Evolutionary conservation across 2,797 vertebrate species (phyloP), one percentile per base, ranked within the genome.

Genomic region (Todus mexicanus): DNA sequence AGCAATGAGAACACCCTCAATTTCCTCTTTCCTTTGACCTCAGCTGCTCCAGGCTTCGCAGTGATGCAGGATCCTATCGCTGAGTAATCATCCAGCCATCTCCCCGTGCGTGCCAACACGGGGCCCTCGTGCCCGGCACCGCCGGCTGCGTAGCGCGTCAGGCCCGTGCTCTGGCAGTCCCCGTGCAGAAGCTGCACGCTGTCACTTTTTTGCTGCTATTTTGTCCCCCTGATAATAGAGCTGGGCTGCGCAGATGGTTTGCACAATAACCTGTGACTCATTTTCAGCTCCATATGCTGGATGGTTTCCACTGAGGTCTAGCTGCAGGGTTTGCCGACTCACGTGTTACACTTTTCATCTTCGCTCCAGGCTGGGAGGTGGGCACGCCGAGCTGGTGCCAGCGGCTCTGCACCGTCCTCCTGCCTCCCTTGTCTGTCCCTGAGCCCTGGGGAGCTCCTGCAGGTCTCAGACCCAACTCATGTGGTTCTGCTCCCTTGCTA

Each of bases 21-120:
- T 80, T 92, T 87, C 85, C 74, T 87, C 72, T 50, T 92, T 43
- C 50, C 69, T 57, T 56, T 84, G 90, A 83, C 69, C 88, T 93
- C 69, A 50, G 75, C 72, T 31, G 50, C 79, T 81, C 82, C 33
- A 54, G 65, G 56, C 6, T 4, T 37, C 37, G 53, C 1, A 3
- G 23, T 5, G 74, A 18, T 61, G 75, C 84, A 31, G 83, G 40
- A 57, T 79, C n/a, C 74, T 31, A 5, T 17, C 57, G 40, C 26
- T 37, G 53, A 68, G 65, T 7, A 54, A 54, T 42, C 42, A 7
- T 2, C 14, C 79, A 45, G 82, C 50, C 69, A 45, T 12, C 31
- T 22, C 70, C 35, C 27, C 0, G 0, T 29, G 45, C 0, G 0
- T 31, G 50, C 76, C 69, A 8, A 11, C 35, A 2, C 3, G 0